A percentile compares a stretch with the other conserved stretches of the same genome.
Evolutionary conservation across 2,797 vertebrate genomes (phyloP).

Genomic region (Peromyscus aztecus): DNA sequence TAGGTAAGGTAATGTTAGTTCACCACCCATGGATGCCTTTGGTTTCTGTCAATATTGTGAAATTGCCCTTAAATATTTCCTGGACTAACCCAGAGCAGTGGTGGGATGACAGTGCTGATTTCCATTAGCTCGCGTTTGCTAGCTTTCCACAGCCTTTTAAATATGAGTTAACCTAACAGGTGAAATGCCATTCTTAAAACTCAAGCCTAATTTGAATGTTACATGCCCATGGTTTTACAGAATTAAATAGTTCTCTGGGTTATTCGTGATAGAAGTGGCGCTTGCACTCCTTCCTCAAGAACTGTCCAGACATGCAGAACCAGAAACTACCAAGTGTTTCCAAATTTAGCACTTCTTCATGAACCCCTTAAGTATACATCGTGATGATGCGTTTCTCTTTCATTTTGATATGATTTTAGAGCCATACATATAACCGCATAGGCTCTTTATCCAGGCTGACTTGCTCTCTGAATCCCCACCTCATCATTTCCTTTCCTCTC

Average conservation of each 20-base stretch:
- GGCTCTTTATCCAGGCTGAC: not conserved
- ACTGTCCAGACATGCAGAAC: not conserved
- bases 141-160: not conserved
- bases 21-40: not conserved
- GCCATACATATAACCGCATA: too few species aligned
- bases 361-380: not conserved
- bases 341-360: not conserved
- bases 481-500: not conserved
- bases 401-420: not conserved
- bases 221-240: not conserved
- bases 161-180: conserved; percentile 52
- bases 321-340: not conserved
- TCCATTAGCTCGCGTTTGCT: not conserved
- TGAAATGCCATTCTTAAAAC: conserved; percentile 35
- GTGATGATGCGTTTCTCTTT: not conserved
- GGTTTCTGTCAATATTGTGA: not conserved
- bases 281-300: not conserved
- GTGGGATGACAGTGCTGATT: not conserved
- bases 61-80: not conserved
- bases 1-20: not conserved
- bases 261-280: not conserved
- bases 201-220: not conserved
- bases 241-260: not conserved
- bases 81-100: not conserved
- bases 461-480: not conserved